These are phyloP conservation scores for Nansenia antarctica DNA, from an alignment of 2,113 vertebrate species.

Conservation along the genomic window DNA sequence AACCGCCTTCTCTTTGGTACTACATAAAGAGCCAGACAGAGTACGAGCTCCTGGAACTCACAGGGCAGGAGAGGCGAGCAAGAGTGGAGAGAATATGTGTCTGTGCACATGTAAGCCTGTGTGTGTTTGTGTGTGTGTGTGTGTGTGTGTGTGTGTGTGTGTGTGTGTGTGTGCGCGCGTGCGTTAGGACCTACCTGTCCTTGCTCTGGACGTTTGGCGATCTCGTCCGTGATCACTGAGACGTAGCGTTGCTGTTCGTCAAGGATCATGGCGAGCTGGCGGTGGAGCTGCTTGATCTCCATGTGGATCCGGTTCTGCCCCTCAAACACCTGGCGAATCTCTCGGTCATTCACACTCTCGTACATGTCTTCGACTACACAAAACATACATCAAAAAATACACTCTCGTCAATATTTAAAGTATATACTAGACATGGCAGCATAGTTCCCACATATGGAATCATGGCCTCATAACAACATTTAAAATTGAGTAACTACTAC, in stretches of 20 bases:
- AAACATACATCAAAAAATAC: neutral
- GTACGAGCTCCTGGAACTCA: too few species aligned
- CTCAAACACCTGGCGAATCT: slow-evolving; percentile 95
- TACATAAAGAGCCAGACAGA: too few species aligned
- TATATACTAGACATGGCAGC: neutral
- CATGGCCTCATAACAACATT: too few species aligned
- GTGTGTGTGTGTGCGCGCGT: neutral
- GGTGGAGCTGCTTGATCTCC: slow-evolving; percentile 95
- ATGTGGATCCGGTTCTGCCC: slow-evolving; percentile 95
- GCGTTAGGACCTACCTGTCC: slow-evolving; percentile 77
- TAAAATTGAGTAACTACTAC: neutral
- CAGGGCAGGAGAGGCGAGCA: too few species aligned
- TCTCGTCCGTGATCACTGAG: slow-evolving; percentile 83
- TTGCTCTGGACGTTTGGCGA: slow-evolving; percentile 75
- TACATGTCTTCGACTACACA: slow-evolving; percentile 84
- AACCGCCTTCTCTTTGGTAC: too few species aligned
- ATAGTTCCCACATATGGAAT: too few species aligned
- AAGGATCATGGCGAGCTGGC: slow-evolving; percentile 92
- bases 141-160: neutral
- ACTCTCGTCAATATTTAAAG: neutral
- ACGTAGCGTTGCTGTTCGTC: slow-evolving; percentile 93
- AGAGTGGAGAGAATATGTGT: neutral
- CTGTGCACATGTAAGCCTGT: neutral
- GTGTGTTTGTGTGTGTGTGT: neutral
- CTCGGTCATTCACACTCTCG: slow-evolving; percentile 87